These are phyloP conservation scores for Mirounga angustirostris DNA, from an alignment of 2,113 vertebrate species.

Conservation along the genomic window DNA sequence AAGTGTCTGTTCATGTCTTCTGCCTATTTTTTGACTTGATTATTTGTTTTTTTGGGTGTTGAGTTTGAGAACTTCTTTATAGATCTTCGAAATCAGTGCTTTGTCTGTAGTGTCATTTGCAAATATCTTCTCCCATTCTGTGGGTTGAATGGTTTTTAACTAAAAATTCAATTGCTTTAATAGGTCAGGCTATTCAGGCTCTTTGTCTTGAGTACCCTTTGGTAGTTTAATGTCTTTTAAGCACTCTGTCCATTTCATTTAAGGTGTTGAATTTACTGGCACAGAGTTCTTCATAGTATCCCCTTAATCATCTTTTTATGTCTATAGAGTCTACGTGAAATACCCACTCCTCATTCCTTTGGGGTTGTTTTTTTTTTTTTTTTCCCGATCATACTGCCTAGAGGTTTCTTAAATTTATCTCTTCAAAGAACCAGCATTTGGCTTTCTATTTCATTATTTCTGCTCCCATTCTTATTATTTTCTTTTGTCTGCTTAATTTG, in stretches of 20 bases:
- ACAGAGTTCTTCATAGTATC: not conserved
- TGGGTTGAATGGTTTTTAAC: not conserved
- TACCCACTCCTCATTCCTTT: not conserved
- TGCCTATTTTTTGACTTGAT: no score
- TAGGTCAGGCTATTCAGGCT: not conserved
- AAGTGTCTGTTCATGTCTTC: no score
- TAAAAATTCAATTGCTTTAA: not conserved
- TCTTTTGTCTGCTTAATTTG: conserved; percentile 43
- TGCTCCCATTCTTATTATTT: not conserved
- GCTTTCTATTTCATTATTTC: not conserved
- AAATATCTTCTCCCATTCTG: no score
- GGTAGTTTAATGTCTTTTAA: not conserved
- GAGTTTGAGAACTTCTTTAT: no score
- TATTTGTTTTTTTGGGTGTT: no score
- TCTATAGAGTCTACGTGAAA: not conserved
- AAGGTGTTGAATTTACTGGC: not conserved
- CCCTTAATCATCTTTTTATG: no score
- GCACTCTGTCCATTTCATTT: not conserved
- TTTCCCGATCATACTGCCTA: not conserved
- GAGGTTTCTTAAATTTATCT: not conserved
- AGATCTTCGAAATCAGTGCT: no score
- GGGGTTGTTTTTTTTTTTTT: not conserved
- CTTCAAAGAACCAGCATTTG: not conserved
- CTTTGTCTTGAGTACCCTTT: not conserved
- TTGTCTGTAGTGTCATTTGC: no score